phyloP scores from a whole-genome alignment of 2,797 vertebrate species.

The Anguilla megastoma region DNA sequence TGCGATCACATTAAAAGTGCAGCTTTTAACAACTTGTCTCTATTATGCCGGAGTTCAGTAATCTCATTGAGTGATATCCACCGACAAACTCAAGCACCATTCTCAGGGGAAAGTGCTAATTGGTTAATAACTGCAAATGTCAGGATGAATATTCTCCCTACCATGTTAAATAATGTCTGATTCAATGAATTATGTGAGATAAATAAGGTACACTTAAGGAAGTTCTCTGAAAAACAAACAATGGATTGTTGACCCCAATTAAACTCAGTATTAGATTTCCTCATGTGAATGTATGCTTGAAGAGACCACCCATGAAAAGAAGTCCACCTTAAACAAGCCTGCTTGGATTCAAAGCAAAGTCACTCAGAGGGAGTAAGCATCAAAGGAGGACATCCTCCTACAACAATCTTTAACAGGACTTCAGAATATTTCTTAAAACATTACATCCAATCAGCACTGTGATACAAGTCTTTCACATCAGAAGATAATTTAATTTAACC shows the following conservation, averaged over 20 bases:
- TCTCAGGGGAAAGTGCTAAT: neutral
- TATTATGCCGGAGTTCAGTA: neutral
- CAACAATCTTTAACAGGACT: neutral
- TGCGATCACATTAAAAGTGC: neutral
- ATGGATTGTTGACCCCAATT: neutral
- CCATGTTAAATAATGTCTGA: neutral
- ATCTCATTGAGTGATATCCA: constrained; percentile 8
- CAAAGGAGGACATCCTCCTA: neutral
- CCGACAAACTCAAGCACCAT: neutral
- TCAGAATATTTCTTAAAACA: neutral
- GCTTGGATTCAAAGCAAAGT: neutral
- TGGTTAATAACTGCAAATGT: neutral
- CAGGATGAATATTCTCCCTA: neutral
- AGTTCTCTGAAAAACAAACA: neutral
- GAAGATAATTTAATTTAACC: neutral
- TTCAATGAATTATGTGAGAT: neutral
- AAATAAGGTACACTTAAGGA: neutral
- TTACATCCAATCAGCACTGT: neutral
- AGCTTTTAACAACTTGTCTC: neutral
- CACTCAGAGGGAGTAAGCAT: neutral
- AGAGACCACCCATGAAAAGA: neutral
- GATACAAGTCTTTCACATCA: neutral
- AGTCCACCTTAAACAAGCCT: neutral
- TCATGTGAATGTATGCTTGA: neutral
- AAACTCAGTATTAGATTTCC: neutral